A percentile compares a stretch with the other conserved stretches of the same genome.
These are phyloP conservation scores for Patella ulyssiponensis DNA, from an alignment of 2,888 invertebrate species.

Conservation along the genomic window DNA sequence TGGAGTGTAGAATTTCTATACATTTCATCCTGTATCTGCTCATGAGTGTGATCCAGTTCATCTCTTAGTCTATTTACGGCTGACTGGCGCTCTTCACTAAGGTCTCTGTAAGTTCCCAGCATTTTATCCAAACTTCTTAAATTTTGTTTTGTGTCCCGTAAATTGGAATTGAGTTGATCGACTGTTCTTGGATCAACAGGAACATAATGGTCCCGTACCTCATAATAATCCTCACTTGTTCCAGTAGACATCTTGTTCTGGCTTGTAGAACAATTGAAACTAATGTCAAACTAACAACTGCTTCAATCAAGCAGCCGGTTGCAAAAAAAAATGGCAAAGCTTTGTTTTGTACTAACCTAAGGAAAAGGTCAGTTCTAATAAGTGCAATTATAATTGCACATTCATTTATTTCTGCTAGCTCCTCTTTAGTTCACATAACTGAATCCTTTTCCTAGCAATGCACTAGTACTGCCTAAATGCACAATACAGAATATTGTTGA, in stretches of 20 bases:
- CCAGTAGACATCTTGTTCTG: background rate
- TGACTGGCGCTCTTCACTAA: slow-evolving; percentile 56
- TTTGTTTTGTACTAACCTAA: too few species aligned
- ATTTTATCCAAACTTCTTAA: slow-evolving; percentile 63
- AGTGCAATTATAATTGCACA: too few species aligned
- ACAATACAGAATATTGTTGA: too few species aligned
- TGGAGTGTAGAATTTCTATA: slow-evolving; percentile 43
- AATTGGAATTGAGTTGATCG: background rate
- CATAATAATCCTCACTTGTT: slow-evolving; percentile 1
- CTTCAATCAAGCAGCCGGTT: too few species aligned
- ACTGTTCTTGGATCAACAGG: slow-evolving; percentile 3
- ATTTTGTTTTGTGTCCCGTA: slow-evolving; percentile 62
- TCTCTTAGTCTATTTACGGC: slow-evolving; percentile 64
- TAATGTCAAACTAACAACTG: too few species aligned
- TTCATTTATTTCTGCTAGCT: too few species aligned
- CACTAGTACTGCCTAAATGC: too few species aligned
- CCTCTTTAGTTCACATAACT: too few species aligned
- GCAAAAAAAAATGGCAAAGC: too few species aligned
- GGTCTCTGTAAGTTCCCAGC: slow-evolving; percentile 62
- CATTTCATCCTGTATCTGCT: slow-evolving; percentile 60
- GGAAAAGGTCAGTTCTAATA: too few species aligned
- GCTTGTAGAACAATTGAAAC: too few species aligned
- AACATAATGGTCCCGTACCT: background rate
- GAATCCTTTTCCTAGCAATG: too few species aligned
- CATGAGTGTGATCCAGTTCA: slow-evolving; percentile 60